Conservation (phyloP, 2,888 invertebrate species). For the Teinopalpus imperialis region DNA sequence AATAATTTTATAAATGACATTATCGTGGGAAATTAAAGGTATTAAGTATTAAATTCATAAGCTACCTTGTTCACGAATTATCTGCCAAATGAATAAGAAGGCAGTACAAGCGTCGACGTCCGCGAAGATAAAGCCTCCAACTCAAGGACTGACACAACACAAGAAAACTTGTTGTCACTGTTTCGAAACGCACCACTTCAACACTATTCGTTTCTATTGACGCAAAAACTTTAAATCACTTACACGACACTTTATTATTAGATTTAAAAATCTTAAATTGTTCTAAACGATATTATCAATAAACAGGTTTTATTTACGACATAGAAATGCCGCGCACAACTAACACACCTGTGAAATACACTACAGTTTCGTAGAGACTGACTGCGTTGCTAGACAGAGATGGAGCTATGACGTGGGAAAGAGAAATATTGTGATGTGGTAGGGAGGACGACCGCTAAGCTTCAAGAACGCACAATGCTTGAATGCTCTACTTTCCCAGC, state of each 20-base stretch:
- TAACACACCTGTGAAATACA: constrained; percentile 62
- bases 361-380: constrained; percentile 70
- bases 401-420: constrained; percentile 55
- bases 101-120: constrained; percentile 45
- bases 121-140: constrained; percentile 67
- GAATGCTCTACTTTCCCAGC: constrained; percentile 53
- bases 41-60: constrained; percentile 37
- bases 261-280: not conserved
- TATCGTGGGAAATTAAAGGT: constrained; percentile 4
- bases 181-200: constrained; percentile 58
- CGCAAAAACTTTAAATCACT: constrained; percentile 36
- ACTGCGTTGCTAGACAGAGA: constrained; percentile 64
- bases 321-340: constrained; percentile 38
- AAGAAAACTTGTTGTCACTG: constrained; percentile 72
- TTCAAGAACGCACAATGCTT: constrained; percentile 66
- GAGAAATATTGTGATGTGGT: constrained; percentile 63
- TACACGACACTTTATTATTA: constrained; percentile 25
- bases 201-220: constrained; percentile 38
- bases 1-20: too few species aligned
- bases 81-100: constrained; percentile 51
- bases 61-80: constrained; percentile 53
- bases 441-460: constrained; percentile 71
- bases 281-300: constrained; percentile 26
- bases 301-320: constrained; percentile 67
- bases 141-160: constrained; percentile 68